phyloP scores from a whole-genome alignment of 2,888 invertebrate genomes.

The Minunthozetes semirufus region DNA sequence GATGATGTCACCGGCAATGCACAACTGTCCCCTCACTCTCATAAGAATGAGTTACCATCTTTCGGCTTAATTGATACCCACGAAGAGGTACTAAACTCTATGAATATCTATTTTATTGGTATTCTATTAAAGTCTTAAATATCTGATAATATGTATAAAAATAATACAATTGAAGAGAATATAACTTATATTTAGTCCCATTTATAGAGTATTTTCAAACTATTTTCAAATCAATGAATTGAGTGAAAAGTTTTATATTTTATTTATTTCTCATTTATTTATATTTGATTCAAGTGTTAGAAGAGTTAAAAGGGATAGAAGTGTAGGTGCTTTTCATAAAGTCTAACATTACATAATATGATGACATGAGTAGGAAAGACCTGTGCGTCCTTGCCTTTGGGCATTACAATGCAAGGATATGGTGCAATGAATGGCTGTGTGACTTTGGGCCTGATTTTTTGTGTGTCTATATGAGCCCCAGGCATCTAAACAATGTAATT shows the following conservation, averaged over 20 bases:
- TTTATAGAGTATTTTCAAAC: background rate
- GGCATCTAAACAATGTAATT: conserved; percentile 25
- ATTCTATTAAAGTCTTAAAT: background rate
- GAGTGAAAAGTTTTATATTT: background rate
- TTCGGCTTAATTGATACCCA: background rate
- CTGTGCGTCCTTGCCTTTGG: conserved; percentile 23
- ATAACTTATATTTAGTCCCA: background rate
- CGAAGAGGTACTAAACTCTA: background rate
- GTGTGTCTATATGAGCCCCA: background rate
- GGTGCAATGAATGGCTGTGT: background rate
- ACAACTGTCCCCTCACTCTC: background rate
- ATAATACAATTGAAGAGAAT: background rate
- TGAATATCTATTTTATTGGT: background rate
- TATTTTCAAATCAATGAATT: background rate
- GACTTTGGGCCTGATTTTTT: conserved; percentile 25
- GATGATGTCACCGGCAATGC: background rate
- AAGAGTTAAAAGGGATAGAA: background rate
- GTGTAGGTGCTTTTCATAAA: conserved; percentile 6
- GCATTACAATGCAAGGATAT: conserved; percentile 25
- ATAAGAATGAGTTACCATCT: conserved; percentile 15
- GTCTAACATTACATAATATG: background rate
- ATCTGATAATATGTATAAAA: no score
- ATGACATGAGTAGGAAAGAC: conserved; percentile 4
- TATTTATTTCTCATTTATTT: background rate
- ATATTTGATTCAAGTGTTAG: background rate